A percentile compares a stretch with the other conserved stretches of the same genome.
Evolutionary conservation across 2,888 invertebrate genomes (phyloP).

Genomic region (Trachelus troglodyta): DNA sequence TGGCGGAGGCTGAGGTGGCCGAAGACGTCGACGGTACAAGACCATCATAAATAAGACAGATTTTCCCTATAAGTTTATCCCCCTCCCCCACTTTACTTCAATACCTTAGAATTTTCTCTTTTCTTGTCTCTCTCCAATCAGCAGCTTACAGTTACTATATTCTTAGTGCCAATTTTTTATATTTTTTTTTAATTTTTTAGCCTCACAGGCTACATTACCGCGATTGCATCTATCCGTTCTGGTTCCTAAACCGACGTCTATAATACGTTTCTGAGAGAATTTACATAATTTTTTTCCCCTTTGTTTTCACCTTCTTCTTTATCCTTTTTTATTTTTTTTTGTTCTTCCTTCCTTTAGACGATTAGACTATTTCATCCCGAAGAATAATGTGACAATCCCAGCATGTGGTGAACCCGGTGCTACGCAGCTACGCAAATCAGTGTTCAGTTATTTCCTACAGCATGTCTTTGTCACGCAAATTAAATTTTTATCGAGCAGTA

Average conservation of each 20-base stretch:
- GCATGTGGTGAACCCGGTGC: constrained; percentile 3
- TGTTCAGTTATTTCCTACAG: neutral
- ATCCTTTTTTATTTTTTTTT: neutral
- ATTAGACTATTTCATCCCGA: no score
- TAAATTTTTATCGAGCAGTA: neutral
- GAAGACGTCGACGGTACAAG: constrained; percentile 64
- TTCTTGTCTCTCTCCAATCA: constrained; percentile 26
- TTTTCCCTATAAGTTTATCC: neutral
- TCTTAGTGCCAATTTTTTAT: neutral
- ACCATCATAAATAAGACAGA: constrained; percentile 6
- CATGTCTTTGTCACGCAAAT: neutral
- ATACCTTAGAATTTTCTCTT: constrained; percentile 17
- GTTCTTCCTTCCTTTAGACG: no score
- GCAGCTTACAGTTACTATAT: constrained; percentile 22
- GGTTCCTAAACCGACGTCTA: no score
- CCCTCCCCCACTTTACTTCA: neutral
- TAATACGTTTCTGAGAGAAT: no score
- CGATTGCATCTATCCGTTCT: no score
- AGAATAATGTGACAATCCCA: neutral
- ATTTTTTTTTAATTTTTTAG: constrained; percentile 13
- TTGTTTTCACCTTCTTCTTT: neutral
- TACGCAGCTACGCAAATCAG: neutral
- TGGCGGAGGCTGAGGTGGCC: constrained; percentile 63
- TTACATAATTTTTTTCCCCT: no score
- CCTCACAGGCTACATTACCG: no score